These are phyloP conservation scores for Vulpes ferrilata DNA, from an alignment of 2,113 vertebrate genomes.

Conservation along the genomic window DNA sequence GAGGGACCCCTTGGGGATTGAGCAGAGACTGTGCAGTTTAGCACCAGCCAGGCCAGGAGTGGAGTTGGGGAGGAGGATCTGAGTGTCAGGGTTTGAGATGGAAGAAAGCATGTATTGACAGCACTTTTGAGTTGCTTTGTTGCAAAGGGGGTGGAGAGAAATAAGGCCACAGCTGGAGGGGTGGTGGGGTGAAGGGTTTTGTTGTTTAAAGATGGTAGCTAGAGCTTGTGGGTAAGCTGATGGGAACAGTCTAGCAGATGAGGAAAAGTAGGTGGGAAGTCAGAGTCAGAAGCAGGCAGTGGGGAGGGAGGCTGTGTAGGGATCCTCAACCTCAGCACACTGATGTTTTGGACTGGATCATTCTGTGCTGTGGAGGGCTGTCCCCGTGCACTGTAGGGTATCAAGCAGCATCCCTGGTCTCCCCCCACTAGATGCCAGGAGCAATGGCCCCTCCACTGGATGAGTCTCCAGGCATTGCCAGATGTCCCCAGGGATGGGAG, in stretches of 20 bases:
- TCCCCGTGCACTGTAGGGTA: background rate
- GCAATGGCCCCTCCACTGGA: background rate
- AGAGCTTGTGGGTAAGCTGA: background rate
- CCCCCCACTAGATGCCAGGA: background rate
- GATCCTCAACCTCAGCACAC: background rate
- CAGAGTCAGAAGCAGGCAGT: background rate
- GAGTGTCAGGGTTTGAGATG: too few species aligned
- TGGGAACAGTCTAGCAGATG: background rate
- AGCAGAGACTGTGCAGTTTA: background rate
- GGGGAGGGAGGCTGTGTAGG: fast-evolving
- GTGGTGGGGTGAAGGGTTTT: background rate
- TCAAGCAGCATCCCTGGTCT: background rate
- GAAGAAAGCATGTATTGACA: background rate
- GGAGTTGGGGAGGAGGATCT: background rate
- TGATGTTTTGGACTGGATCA: too few species aligned
- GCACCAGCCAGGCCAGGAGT: background rate
- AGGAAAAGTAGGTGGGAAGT: background rate
- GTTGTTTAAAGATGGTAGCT: background rate
- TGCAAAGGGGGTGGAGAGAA: background rate
- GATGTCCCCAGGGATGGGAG: background rate
- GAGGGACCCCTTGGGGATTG: background rate
- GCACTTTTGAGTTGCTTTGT: background rate
- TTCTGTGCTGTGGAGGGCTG: background rate
- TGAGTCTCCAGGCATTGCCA: background rate
- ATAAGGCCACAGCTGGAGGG: background rate